Evolutionary conservation across 2,797 vertebrate genomes (phyloP), one percentile per base, ranked within the genome.

Genomic region (Anguilla anguilla): DNA sequence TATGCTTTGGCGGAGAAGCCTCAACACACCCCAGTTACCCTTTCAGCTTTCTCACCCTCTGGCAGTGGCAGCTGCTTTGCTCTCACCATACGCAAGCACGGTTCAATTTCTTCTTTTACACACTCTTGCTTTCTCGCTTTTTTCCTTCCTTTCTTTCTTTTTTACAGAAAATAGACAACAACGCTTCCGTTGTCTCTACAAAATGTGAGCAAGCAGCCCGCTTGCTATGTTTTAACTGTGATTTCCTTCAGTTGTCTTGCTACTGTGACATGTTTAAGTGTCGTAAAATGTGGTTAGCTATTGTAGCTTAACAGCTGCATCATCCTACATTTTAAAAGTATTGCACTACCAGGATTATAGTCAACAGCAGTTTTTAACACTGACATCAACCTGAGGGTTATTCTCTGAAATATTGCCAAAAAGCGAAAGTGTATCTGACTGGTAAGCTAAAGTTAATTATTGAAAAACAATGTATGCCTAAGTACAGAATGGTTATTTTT

Each of bases 211-310:
- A 92, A 93, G 86, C 92, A 85, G 31, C 22, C 22, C 86, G 89
- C 90, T 91, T 91, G 91, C 94, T 93, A 94, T 96, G 95, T 96
- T 95, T 95, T 93, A 90, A 91, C 90, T 90, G 94, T 95, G 93
- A 95, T 96, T 95, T 96, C 93, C 94, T 93, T 86, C 88, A 85
- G 74, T 88, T 85, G 39, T 53, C 49, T 43, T 43, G 35, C 31
- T 64, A 72, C 49, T 31, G 0, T 59, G 19, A 53, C 69, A 88
- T 49, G 83, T 57, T 77, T 7, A 39, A 55, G 57, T 85, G 11
- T 9, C 49, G 43, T 9, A 28, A 55, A 7, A 83, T 2, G 39
- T 17, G 49, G 0, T 17, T 4, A 28, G 79, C 79, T 43, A 59
- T 55, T 31, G 39, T 59, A 35, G 9, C 74, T 67, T 22, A 64